Percentiles rank a stretch among this genome's conserved stretches.
These are phyloP conservation scores for Turritopsis dohrnii DNA, from an alignment of 30 jellyfish, hydroid and myxozoan species.

Conservation along the genomic window DNA sequence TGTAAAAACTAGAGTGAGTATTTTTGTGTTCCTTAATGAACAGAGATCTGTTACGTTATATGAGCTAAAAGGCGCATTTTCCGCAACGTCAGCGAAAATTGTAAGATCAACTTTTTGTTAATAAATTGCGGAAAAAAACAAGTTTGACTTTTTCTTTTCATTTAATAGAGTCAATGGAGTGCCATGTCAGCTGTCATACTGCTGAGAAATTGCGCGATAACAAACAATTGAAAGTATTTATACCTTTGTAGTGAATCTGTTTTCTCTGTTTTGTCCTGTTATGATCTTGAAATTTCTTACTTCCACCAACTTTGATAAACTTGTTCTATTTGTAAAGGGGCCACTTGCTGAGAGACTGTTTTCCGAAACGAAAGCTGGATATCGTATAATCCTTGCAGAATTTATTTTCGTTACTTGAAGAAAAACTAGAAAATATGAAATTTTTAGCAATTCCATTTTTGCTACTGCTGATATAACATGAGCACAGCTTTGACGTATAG, in stretches of 20 bases:
- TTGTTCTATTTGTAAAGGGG: not conserved
- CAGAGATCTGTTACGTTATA: too few relatives aligned
- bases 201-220: not conserved
- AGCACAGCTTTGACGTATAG: not conserved
- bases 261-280: not conserved
- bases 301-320: not conserved
- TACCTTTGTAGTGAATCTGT: not conserved
- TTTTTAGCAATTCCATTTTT: not conserved
- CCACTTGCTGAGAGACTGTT: not conserved
- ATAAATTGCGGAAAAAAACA: too few relatives aligned
- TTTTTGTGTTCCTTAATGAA: too few relatives aligned
- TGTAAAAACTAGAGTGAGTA: too few relatives aligned
- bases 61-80: too few relatives aligned
- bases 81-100: too few relatives aligned
- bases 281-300: not conserved
- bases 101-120: too few relatives aligned
- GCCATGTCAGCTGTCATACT: not conserved
- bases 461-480: not conserved
- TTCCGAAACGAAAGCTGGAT: not conserved
- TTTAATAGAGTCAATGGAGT: too few relatives aligned
- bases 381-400: not conserved
- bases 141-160: too few relatives aligned
- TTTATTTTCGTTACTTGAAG: not conserved
- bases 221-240: too few relatives aligned
- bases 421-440: not conserved